These are phyloP conservation scores for Spermophilus dauricus DNA, from an alignment of 2,113 vertebrate genomes.

Conservation along the genomic window DNA sequence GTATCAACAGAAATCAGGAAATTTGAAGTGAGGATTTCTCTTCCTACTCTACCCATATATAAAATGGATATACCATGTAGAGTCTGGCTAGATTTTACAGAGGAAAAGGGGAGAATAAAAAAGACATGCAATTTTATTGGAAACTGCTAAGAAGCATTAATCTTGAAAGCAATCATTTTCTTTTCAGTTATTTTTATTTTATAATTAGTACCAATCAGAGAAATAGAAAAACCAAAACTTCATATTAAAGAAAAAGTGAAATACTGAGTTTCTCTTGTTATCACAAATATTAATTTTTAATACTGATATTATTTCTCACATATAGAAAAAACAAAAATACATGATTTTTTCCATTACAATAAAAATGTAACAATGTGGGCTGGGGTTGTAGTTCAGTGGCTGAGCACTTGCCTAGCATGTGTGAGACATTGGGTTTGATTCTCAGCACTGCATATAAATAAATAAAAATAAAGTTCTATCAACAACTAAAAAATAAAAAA, in stretches of 20 bases:
- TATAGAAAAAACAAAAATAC: background rate
- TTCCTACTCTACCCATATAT: background rate
- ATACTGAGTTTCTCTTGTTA: background rate
- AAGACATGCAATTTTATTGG: background rate
- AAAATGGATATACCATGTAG: background rate
- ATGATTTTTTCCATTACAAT: background rate
- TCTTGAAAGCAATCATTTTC: background rate
- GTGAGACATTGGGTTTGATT: too few relatives aligned
- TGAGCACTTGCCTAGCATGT: too few relatives aligned
- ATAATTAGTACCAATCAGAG: background rate
- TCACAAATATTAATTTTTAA: conserved; percentile 23
- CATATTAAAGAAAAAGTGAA: conserved; percentile 34
- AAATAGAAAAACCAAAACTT: background rate
- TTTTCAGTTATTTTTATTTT: background rate
- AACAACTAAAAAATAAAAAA: background rate
- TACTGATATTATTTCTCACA: background rate
- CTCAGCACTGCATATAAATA: too few relatives aligned
- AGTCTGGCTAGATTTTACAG: background rate
- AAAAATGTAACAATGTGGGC: conserved; percentile 16
- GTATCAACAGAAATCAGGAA: background rate
- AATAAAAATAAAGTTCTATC: too few relatives aligned
- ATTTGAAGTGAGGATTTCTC: background rate
- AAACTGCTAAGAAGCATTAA: background rate
- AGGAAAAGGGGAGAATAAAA: conserved; percentile 13
- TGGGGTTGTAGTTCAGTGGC: too few relatives aligned